A percentile compares a stretch with the other conserved stretches of the same genome.
These are phyloP conservation scores for Eurytoma californica DNA, from an alignment of 2,888 invertebrate species.

Conservation along the genomic window DNA sequence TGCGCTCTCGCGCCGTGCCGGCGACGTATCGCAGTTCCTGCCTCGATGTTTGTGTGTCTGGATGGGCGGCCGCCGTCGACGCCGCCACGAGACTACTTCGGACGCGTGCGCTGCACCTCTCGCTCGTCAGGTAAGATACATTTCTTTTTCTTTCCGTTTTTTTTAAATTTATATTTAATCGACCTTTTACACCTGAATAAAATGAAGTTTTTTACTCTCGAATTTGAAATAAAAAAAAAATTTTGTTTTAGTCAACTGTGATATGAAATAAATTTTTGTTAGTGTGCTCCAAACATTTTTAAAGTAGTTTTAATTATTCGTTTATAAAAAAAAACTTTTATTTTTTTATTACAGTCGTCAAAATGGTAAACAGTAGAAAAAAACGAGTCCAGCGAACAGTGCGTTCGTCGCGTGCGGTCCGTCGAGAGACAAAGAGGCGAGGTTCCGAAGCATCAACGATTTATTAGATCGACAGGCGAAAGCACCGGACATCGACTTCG, in stretches of 20 bases:
- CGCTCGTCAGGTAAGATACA: neutral
- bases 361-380: no score
- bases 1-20: constrained; percentile 36
- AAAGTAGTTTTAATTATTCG: no score
- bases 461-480: constrained; percentile 23
- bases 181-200: no score
- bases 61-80: constrained; percentile 54
- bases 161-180: neutral
- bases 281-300: no score
- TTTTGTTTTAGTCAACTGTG: no score
- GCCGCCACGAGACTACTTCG: neutral
- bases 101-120: neutral
- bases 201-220: no score
- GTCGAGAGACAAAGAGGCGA: constrained; percentile 4
- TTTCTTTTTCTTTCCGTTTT: neutral
- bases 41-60: constrained; percentile 74
- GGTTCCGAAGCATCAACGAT: constrained; percentile 25
- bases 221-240: no score
- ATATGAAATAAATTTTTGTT: no score
- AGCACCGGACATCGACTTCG: neutral
- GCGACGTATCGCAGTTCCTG: constrained; percentile 72
- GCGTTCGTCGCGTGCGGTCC: no score
- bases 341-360: no score
- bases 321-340: no score
- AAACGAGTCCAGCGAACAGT: no score